Evolutionary conservation across 2,888 invertebrate genomes (phyloP).

Genomic region (Ferrisia virgata): DNA sequence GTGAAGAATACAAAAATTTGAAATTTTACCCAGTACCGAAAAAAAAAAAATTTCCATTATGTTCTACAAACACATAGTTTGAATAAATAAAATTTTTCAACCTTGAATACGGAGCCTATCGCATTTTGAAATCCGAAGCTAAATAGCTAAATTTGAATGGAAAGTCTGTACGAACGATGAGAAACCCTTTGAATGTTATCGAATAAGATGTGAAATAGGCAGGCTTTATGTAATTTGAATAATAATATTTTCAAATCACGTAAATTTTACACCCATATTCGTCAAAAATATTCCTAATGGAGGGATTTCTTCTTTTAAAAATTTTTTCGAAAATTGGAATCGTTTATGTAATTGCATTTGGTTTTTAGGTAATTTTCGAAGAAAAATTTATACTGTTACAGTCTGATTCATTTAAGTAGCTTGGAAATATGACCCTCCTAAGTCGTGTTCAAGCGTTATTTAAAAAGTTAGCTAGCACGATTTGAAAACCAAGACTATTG

Average conservation of each 20-base stretch:
- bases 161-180: background rate
- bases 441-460: too few relatives aligned
- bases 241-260: slow-evolving; percentile 5
- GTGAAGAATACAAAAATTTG: background rate
- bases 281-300: background rate
- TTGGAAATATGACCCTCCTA: too few relatives aligned
- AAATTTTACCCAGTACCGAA: background rate
- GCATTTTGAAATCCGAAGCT: background rate
- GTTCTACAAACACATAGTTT: background rate
- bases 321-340: background rate
- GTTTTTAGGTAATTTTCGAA: too few relatives aligned
- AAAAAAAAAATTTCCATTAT: background rate
- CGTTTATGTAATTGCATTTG: background rate
- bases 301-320: background rate
- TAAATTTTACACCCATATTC: background rate
- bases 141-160: background rate
- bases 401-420: too few relatives aligned
- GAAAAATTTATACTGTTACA: too few relatives aligned
- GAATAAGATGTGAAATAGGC: background rate
- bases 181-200: background rate
- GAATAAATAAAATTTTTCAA: background rate
- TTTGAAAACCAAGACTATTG: too few relatives aligned
- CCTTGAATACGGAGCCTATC: background rate
- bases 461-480: too few relatives aligned
- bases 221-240: slow-evolving; percentile 1